phyloP scores from a whole-genome alignment of 1,140 invertebrate genomes.

The Leptinotarsa undecemlineata region DNA sequence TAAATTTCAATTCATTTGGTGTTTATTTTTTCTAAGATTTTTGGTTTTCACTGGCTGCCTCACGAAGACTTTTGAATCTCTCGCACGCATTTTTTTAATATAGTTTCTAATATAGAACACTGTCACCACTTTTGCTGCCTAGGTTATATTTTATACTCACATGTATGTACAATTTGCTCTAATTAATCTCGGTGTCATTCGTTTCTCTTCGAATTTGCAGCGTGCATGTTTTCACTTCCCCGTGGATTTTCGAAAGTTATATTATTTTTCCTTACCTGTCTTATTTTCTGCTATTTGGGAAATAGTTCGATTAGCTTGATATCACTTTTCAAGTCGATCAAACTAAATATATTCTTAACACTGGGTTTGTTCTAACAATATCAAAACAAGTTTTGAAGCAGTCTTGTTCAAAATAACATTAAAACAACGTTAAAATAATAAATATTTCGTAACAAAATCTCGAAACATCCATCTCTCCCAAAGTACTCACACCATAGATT shows the following conservation, averaged over 20 bases:
- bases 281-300: background rate
- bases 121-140: constrained; percentile 33
- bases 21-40: constrained; percentile 6
- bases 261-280: background rate
- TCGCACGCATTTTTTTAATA: constrained; percentile 37
- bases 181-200: constrained; percentile 35
- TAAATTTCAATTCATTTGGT: background rate
- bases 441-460: no score
- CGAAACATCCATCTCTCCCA: no score
- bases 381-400: no score
- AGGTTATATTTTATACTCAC: constrained; percentile 36
- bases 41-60: constrained; percentile 9
- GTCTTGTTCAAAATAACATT: no score
- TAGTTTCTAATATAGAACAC: constrained; percentile 43
- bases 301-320: background rate
- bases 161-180: constrained; percentile 37
- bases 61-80: constrained; percentile 28
- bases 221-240: constrained; percentile 5
- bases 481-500: no score
- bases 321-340: background rate
- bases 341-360: background rate
- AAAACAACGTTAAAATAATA: no score
- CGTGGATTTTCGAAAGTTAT: background rate
- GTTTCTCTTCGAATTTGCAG: constrained; percentile 17
- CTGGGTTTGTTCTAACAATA: background rate